Evolutionary conservation across 2,797 vertebrate genomes (phyloP), one percentile per base, ranked within the genome.

Genomic region (Varecia variegata): DNA sequence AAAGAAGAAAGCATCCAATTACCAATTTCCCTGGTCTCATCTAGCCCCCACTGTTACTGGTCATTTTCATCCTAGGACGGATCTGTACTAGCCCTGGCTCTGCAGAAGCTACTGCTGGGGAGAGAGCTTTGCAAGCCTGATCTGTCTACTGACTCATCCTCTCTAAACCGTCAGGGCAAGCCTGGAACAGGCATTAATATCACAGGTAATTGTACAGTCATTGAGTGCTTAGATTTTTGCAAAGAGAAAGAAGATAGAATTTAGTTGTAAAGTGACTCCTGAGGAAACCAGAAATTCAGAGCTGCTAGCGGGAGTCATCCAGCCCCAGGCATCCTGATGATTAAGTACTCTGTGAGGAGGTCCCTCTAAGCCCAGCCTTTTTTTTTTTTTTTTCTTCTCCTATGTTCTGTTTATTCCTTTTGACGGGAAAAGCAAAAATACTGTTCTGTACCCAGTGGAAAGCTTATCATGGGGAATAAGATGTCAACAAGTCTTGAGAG

Each of bases 401-500:
- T 68, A 32, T 82, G 40, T 68, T 94, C 80, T 92, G n/a, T 65
- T 97, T 73, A 85, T 73, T 62, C 65, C 14, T 86, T 93, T 81
- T 82, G 27, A 92, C 88, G 83, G 20, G 18, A 74, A 89, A 95
- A 82, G 43, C 20, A 90, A 86, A 98, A 80, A 52, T 45, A 56
- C 35, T 30, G 88, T 71, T 77, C 56, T 30, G 15, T 80, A 54
- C 52, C 60, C 47, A 47, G 1, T 80, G 83, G 47, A 90, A 76
- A 65, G 32, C 92, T 79, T 81, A 50, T 94, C 79, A 62, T 62
- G 14, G 68, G 30, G 38, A 95, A 68, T 81, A 88, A 93, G 71
- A 82, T 87, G 79, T 90, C 74, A 95, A 30, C 94, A 96, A 87
- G 86, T 83, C 65, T 86, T 91, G 76, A 91, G 83, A 90, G 38